Conservation (phyloP, 2,797 vertebrate species). For the Micrastur ruficollis region DNA sequence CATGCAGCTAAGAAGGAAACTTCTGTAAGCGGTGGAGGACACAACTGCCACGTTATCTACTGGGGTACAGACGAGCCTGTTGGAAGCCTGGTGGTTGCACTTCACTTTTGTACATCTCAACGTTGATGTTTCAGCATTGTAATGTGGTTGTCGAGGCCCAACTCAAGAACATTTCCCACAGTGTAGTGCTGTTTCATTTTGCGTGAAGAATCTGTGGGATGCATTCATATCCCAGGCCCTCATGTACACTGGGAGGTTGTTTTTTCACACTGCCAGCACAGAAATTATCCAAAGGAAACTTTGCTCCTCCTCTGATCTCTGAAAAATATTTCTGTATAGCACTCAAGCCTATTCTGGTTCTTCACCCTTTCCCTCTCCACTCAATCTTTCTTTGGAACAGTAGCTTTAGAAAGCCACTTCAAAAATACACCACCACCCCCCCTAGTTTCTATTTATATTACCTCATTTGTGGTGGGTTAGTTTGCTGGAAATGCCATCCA, state of each 20-base stretch:
- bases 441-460: neutral
- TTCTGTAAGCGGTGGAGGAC: neutral
- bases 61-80: accelerated
- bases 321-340: neutral
- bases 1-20: accelerated
- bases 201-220: neutral
- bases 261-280: neutral
- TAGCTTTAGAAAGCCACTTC: neutral
- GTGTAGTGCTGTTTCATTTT: accelerated
- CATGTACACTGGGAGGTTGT: accelerated
- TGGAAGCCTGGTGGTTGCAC: accelerated
- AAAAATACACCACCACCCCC: neutral
- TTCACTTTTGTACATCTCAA: neutral
- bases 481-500: neutral
- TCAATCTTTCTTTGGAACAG: neutral
- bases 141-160: neutral
- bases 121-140: accelerated
- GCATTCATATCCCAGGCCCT: accelerated
- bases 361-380: neutral
- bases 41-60: neutral
- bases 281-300: neutral
- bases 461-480: accelerated
- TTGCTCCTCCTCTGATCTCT: neutral
- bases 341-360: neutral
- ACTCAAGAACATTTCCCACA: neutral